Evolutionary conservation across 92 coral and sea anemone genomes (phyloP).

Genomic region (Porites evermanni): DNA sequence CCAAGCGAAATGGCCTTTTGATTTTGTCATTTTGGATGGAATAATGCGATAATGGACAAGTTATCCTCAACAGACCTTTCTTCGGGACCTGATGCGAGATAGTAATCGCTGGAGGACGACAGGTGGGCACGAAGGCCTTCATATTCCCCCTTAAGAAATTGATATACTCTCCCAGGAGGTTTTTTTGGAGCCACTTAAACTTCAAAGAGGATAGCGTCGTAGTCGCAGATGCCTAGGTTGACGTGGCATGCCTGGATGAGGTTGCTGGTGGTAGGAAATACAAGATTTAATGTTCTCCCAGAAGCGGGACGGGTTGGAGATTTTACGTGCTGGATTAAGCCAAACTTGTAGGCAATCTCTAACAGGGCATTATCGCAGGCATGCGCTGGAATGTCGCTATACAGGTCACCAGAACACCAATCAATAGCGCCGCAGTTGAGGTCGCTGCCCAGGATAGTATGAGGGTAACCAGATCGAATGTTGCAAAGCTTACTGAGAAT

Average conservation of each 20-base stretch:
- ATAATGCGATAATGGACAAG: too few relatives aligned
- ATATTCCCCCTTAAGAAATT: neutral
- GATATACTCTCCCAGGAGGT: neutral
- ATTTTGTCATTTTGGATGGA: too few relatives aligned
- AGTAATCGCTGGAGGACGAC: neutral
- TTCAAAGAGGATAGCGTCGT: slow-evolving; percentile 54
- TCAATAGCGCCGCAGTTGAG: too few relatives aligned
- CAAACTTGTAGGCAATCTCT: neutral
- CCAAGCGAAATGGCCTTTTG: too few relatives aligned
- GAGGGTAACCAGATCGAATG: too few relatives aligned
- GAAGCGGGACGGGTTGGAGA: slow-evolving; percentile 44
- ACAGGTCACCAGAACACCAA: too few relatives aligned
- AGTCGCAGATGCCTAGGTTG: slow-evolving; percentile 51
- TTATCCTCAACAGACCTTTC: too few relatives aligned
- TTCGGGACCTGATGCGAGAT: too few relatives aligned
- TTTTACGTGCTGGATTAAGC: slow-evolving; percentile 52
- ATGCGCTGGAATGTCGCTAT: too few relatives aligned
- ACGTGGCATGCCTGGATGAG: slow-evolving; percentile 59
- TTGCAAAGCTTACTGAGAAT: too few relatives aligned
- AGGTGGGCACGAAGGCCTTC: neutral
- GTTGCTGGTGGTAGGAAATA: slow-evolving; percentile 47
- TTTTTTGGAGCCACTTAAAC: slow-evolving; percentile 28
- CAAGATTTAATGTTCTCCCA: slow-evolving; percentile 55
- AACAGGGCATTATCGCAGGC: too few relatives aligned
- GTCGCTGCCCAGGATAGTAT: too few relatives aligned